phyloP scores from a whole-genome alignment of 2,888 invertebrate genomes.

The Electrophaes corylata region DNA sequence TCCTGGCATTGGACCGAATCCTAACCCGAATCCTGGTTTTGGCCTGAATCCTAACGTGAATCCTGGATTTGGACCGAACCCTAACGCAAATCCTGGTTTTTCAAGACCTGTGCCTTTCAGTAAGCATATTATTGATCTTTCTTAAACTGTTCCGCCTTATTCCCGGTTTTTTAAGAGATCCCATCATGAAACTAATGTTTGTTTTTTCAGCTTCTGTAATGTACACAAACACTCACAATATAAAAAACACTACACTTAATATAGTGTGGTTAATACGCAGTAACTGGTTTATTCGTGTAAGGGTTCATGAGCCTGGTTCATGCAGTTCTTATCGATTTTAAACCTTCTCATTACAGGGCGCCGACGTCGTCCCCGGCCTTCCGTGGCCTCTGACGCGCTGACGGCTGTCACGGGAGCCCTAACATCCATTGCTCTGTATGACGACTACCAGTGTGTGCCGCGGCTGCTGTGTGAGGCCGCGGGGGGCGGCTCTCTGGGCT shows the following conservation, averaged over 20 bases:
- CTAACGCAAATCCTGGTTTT: slow-evolving; percentile 31
- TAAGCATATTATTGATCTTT: slow-evolving; percentile 1
- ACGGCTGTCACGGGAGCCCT: slow-evolving; percentile 67
- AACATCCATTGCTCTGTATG: slow-evolving; percentile 84
- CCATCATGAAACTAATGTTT: no score
- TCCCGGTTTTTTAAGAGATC: no score
- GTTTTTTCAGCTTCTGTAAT: no score
- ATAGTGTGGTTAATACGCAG: no score
- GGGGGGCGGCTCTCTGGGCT: slow-evolving; percentile 67
- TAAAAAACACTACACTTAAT: no score
- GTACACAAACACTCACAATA: no score
- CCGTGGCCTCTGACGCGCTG: slow-evolving; percentile 63
- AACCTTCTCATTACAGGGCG: slow-evolving; percentile 48
- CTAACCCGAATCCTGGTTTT: neutral
- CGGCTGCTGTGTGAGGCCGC: slow-evolving; percentile 91
- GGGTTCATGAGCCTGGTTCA: no score
- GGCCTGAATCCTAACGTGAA: neutral
- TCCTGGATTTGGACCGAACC: slow-evolving; percentile 35
- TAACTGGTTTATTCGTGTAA: no score
- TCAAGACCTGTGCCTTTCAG: slow-evolving; percentile 34
- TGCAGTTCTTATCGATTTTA: no score
- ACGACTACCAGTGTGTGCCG: slow-evolving; percentile 91
- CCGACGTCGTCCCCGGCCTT: slow-evolving; percentile 50
- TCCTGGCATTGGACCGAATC: neutral
- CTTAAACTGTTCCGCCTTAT: no score